A percentile compares a stretch with the other conserved stretches of the same genome.
phyloP scores from a whole-genome alignment of 30 jellyfish, hydroid and myxozoan species.

The Rhopilema esculentum region DNA sequence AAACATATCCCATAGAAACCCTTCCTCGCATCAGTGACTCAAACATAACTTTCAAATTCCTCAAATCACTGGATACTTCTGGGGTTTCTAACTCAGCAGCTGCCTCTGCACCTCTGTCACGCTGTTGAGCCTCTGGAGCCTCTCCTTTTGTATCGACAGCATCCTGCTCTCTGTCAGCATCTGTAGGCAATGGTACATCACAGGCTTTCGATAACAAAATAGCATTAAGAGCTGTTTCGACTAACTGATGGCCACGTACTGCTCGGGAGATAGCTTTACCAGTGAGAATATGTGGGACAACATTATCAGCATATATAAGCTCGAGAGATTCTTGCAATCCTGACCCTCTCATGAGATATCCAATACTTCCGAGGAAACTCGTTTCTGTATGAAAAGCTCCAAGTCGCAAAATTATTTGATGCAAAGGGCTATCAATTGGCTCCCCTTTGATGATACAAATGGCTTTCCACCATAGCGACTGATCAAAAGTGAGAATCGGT shows the following conservation, averaged over 20 bases:
- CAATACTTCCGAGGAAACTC: conserved; percentile 59
- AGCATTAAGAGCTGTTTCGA: conserved; percentile 55
- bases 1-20: not conserved
- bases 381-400: conserved; percentile 61
- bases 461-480: conserved; percentile 78
- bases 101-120: not conserved
- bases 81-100: conserved; percentile 1
- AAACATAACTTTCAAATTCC: conserved; percentile 1
- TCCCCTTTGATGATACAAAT: conserved; percentile 19
- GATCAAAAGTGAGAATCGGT: conserved; percentile 60
- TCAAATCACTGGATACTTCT: not conserved
- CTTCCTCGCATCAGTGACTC: conserved; percentile 36
- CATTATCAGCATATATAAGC: conserved; percentile 55
- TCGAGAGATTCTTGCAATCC: conserved; percentile 50
- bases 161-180: conserved; percentile 39
- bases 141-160: not conserved
- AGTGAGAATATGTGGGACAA: conserved; percentile 48
- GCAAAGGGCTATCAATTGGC: conserved; percentile 19
- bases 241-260: conserved; percentile 60
- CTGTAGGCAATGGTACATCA: conserved; percentile 44
- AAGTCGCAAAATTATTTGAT: conserved; percentile 25
- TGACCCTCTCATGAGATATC: conserved; percentile 55
- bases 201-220: conserved; percentile 23
- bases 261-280: conserved; percentile 63
- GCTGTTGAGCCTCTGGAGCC: not conserved